Evolutionary conservation across 1,140 invertebrate genomes (phyloP), one percentile per base, ranked within the genome.

Genomic region (Diabrotica undecimpunctata): DNA sequence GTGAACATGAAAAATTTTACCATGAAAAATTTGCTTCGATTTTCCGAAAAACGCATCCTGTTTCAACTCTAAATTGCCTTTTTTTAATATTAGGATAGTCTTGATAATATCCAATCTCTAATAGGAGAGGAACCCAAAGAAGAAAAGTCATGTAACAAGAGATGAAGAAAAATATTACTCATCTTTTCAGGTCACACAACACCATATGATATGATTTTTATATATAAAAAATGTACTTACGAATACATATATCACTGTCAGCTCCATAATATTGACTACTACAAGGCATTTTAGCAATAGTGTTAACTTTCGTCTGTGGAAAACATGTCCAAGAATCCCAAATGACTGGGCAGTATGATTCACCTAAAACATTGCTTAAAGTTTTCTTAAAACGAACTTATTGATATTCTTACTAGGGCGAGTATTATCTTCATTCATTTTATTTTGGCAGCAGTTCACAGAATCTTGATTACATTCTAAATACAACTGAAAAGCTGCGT

Each of bases 321-420:
- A 81, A 85, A 68, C 84, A 85, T 2, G 77, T 80, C 83, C 83
- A 85, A 0, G 78, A 83, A 61, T 85, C 84, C 74, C 83, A 85
- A 5, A 82, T 78, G 0, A 79, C 73, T 13, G 76, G 74, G 69
- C 83, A 84, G 52, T 70, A 58, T 14, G 69, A 64, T n/a, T 61
- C 63, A 68, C 13, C 75, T 75, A 37, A 54, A 70, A 25, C 25
- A 25, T 25, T 25, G 1, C 25, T 25, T 25, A 25, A 25, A 25
- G 25, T 25, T 2, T 25, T 25, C 25, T 25, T 25, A 25, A 25
- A 25, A 25, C 4, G 1, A 25, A 25, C 25, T 25, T 25, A 25
- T 4, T 25, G 4, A 25, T 25, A 25, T 25, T 25, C 25, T 25
- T 25, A 72, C 70, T 59, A 46, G n/a, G 51, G 35, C 55, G 10